Evolutionary conservation across 2,888 invertebrate genomes (phyloP).

Genomic region (Mechanitis mazaeus): DNA sequence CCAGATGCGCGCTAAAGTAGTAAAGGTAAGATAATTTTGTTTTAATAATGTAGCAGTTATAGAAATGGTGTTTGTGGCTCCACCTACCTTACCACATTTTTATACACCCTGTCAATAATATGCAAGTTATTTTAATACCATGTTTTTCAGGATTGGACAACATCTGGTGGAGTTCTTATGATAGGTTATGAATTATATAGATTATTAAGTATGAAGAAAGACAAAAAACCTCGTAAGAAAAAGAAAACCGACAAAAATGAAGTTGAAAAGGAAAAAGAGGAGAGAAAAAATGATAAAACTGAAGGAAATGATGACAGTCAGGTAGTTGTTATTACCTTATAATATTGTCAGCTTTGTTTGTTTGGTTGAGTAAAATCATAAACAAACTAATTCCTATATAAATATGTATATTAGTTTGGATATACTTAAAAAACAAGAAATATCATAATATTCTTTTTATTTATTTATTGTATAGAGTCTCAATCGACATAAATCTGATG

Average conservation of each 20-base stretch:
- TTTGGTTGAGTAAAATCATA: too few relatives aligned
- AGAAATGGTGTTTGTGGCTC: too few relatives aligned
- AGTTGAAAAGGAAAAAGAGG: constrained; percentile 49
- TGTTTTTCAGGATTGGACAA: constrained; percentile 83
- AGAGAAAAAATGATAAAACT: constrained; percentile 43
- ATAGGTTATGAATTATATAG: constrained; percentile 98
- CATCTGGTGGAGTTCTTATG: constrained; percentile 92
- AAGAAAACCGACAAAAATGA: constrained; percentile 61
- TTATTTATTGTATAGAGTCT: background rate
- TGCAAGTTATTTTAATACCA: too few relatives aligned
- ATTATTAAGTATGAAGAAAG: constrained; percentile 87
- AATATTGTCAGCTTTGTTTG: too few relatives aligned
- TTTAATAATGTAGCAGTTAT: background rate
- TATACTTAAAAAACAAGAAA: too few relatives aligned
- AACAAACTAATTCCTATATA: too few relatives aligned
- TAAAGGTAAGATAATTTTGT: constrained; percentile 60
- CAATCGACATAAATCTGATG: constrained; percentile 23
- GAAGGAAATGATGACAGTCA: constrained; percentile 64
- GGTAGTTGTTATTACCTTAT: constrained; percentile 36
- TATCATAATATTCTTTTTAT: background rate
- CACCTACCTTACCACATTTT: too few relatives aligned
- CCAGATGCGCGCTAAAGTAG: constrained; percentile 90
- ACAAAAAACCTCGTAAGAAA: constrained; percentile 76
- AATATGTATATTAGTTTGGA: too few relatives aligned
- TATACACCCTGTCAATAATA: too few relatives aligned